Base-by-base conservation (phyloP, 2,888 invertebrate genomes). In the Eupithecia insigniata region DNA sequence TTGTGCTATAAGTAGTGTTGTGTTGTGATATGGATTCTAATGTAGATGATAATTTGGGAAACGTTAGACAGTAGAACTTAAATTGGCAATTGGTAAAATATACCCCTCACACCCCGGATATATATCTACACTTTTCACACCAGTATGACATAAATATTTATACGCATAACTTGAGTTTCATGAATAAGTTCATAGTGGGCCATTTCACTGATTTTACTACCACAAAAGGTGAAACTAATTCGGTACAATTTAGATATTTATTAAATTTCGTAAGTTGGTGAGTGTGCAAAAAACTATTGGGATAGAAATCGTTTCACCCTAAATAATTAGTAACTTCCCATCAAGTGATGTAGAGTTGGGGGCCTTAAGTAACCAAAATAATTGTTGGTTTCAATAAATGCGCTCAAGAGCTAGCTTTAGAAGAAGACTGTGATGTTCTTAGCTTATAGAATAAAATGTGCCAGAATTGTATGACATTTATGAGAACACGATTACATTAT, bases 361-460 rank as follows among this genome's bases (percentile, higher is more conserved):
- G 1, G 32, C 32, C 32, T 32, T 32, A 32, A 6, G 12, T 2
- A 43, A 6, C 18, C 18, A 6, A 5, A 43, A 43, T 18, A 18
- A 18, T 16, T 16, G 16, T 16, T 4, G 18, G 0, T 43, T 43
- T 43, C 7, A 43, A 18, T n/a, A 43, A 43, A 7, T 46, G 5
- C 2, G 32, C 18, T 16, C 12, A 32, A 2, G 3, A 10, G 43
- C 39, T 69, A 66, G 51, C 36, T 70, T 71, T 69, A 39, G 36
- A 58, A 81, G 80, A 83, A 82, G 84, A 84, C 85, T 88, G 90
- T 90, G 89, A 87, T 89, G 88, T 84, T 75, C 55, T 26, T 85
- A 87, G 89, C 78, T 72, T 87, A 84, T 78, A 79, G 75, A 74
- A 73, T 90, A 90, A 60, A 28, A 28, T 60, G 60, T 30, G 60